A percentile compares a stretch with the other conserved stretches of the same genome.
phyloP scores from a whole-genome alignment of 2,113 vertebrate genomes.

The Lampris megalopsis region DNA sequence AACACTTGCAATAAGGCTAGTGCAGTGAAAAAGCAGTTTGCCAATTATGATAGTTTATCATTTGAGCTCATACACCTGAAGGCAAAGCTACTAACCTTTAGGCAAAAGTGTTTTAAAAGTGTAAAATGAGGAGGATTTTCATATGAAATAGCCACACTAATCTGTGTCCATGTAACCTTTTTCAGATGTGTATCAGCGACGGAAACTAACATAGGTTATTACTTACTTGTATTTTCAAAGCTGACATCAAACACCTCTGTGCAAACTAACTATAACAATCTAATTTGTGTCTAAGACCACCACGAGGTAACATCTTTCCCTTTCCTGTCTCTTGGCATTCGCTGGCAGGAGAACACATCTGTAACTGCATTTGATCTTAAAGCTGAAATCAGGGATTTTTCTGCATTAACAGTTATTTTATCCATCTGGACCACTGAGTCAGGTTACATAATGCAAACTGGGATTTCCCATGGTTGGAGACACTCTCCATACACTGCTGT shows the following conservation, averaged over 20 bases:
- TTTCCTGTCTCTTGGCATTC: slow-evolving; percentile 4
- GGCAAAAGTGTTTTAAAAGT: slow-evolving; percentile 51
- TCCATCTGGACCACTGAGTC: too few relatives aligned
- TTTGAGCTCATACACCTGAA: slow-evolving; percentile 28
- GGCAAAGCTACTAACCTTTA: slow-evolving; percentile 50
- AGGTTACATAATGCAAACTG: too few relatives aligned
- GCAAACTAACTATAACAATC: slow-evolving; percentile 44
- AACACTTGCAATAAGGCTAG: slow-evolving; percentile 43
- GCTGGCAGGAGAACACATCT: not conserved
- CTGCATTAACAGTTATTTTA: too few relatives aligned
- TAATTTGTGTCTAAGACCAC: slow-evolving; percentile 49
- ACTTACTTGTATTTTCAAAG: slow-evolving; percentile 5
- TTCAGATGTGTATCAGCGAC: too few relatives aligned
- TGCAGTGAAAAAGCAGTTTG: slow-evolving; percentile 59
- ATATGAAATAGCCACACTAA: slow-evolving; percentile 22
- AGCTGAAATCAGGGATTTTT: too few relatives aligned
- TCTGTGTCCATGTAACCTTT: not conserved
- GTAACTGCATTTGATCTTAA: not conserved
- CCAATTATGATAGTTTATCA: slow-evolving; percentile 13
- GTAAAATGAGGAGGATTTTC: slow-evolving; percentile 54
- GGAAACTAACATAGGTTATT: too few relatives aligned
- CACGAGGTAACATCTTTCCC: slow-evolving; percentile 44
- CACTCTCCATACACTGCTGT: too few relatives aligned
- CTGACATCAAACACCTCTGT: slow-evolving; percentile 19
- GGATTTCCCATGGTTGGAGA: too few relatives aligned